Conservation (phyloP, 2,888 invertebrate species). For the Frankliniella intonsa region DNA sequence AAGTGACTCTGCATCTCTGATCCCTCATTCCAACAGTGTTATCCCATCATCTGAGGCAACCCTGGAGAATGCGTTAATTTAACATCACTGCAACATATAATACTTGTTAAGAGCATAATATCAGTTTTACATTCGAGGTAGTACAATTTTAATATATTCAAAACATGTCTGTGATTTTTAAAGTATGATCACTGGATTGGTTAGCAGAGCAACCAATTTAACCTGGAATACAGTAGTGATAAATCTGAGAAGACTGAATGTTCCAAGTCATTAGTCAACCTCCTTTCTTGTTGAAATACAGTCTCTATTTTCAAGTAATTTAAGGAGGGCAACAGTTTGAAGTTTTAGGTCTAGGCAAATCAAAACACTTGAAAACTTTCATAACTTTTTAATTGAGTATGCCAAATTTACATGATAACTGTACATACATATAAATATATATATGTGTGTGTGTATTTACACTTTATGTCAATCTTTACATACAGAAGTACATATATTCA, state of each 20-base stretch:
- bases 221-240: constrained; percentile 14
- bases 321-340: background rate
- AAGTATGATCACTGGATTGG: background rate
- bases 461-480: constrained; percentile 5
- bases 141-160: background rate
- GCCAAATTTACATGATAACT: constrained; percentile 14
- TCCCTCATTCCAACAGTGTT: too few relatives aligned
- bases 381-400: constrained; percentile 18
- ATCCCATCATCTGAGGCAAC: too few relatives aligned
- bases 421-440: constrained; percentile 25
- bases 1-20: too few relatives aligned
- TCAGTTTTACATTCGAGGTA: too few relatives aligned
- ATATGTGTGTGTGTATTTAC: constrained; percentile 12
- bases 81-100: too few relatives aligned
- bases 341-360: background rate
- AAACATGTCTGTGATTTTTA: background rate
- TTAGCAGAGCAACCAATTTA: background rate
- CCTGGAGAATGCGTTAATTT: too few relatives aligned
- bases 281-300: background rate
- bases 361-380: background rate
- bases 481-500: constrained; percentile 26
- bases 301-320: background rate
- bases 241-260: constrained; percentile 6
- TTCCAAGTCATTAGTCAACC: background rate
- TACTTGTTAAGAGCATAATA: too few relatives aligned